A percentile compares a stretch with the other conserved stretches of the same genome.
These are phyloP conservation scores for Nibea albiflora DNA, from an alignment of 2,113 vertebrate species.

Conservation along the genomic window DNA sequence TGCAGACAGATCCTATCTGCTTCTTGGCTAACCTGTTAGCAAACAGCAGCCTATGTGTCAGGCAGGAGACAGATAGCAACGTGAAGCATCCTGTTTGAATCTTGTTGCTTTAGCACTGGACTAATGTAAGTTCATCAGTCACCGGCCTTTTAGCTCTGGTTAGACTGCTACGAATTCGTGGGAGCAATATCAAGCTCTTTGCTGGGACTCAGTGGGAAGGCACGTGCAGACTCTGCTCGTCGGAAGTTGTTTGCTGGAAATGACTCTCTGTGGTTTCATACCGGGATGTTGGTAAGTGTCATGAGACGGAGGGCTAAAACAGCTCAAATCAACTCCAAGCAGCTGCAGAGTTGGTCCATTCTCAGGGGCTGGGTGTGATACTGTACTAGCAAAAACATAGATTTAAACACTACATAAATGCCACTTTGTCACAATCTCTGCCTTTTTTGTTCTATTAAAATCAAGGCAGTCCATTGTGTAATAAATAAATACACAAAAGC, in stretches of 20 bases:
- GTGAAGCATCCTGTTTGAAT: not conserved
- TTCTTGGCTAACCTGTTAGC: not conserved
- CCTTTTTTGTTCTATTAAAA: not conserved
- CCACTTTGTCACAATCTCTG: not conserved
- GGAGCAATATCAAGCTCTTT: not conserved
- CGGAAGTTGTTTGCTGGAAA: not conserved
- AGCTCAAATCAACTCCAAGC: not conserved
- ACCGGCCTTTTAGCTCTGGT: not conserved
- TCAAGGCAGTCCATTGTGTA: not conserved
- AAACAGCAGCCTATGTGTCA: not conserved
- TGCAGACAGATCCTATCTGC: too few species aligned
- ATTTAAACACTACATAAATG: not conserved
- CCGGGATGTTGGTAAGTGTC: not conserved
- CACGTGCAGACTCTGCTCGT: not conserved
- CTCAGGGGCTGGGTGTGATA: not conserved
- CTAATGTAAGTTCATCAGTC: not conserved
- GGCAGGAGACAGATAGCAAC: not conserved
- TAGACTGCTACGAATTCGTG: not conserved
- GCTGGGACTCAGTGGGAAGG: not conserved
- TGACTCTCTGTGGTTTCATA: not conserved
- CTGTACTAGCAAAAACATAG: not conserved
- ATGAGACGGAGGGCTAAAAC: not conserved
- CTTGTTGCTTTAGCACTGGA: too few species aligned
- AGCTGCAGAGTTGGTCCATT: not conserved
- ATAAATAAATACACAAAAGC: conserved; percentile 3